Evolutionary conservation across 2,797 vertebrate species (phyloP), one percentile per base, ranked within the genome.

Genomic region (Somateria mollissima): DNA sequence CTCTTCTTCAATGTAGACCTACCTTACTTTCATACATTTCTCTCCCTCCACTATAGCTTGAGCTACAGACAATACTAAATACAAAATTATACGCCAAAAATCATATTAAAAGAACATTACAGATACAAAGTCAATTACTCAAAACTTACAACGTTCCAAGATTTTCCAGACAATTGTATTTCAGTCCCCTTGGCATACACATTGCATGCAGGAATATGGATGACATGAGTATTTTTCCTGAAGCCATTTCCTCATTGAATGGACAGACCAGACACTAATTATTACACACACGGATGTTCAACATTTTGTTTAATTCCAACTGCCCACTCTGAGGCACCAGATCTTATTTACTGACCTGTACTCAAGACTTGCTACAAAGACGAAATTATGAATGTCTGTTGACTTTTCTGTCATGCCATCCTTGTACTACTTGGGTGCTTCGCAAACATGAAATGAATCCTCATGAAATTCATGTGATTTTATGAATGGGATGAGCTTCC

Each of bases 401-500:
- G 51, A 65, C 11, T 92, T 84, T 88, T 53, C 60, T 84, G n/a
- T 60, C n/a, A 15, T 49, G n/a, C 56, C 24, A 58, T 36, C 36
- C 56, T 78, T 61, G 27, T 34, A 53, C 2, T 65, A 58, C 19
- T 71, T 0, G 0, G 47, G 39, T 56, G 61, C 49, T 88, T 65
- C 64, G 72, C 67, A 80, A 72, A 69, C 58, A 65, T 24, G 10
- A 95, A 84, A 39, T 91, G 53, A 72, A 67, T 85, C 82, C 86
- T 96, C 74, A 92, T 75, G 76, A 96, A 93, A 86, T 13, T n/a
- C 8, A 1, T 21, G 58, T 93, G 87, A 95, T 84, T 87, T 66
- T 95, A 82, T 88, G 58, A 75, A 60, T 21, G 30, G 70, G 43
- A 83, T 27, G 37, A 91, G 45, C 20, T 79, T 76, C 70, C 91